These are phyloP conservation scores for Smithornis capensis DNA, from an alignment of 2,113 vertebrate species.

Conservation along the genomic window DNA sequence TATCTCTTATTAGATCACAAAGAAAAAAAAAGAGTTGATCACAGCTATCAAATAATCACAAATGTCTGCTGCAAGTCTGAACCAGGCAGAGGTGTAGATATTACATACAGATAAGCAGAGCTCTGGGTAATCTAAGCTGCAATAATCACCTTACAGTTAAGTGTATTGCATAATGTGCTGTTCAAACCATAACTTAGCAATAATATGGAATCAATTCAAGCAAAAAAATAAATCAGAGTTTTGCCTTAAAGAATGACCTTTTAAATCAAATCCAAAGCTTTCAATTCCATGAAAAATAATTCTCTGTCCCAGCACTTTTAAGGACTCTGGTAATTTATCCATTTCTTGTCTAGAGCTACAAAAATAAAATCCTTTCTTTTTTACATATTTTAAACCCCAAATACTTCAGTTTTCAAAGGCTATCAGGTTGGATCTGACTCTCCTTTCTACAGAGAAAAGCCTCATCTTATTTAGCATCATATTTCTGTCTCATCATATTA, in stretches of 20 bases:
- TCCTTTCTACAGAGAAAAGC: neutral
- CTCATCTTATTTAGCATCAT: neutral
- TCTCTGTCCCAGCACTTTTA: neutral
- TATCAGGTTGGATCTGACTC: neutral
- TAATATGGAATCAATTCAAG: neutral
- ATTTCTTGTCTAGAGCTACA: neutral
- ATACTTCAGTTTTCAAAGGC: neutral
- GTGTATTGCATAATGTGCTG: neutral
- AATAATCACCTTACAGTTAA: neutral
- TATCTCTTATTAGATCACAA: neutral
- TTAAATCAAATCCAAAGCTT: neutral
- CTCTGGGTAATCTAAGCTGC: neutral
- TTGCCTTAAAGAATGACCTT: neutral
- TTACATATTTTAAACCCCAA: neutral
- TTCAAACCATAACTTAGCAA: neutral
- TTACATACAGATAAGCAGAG: neutral
- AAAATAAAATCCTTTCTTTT: neutral
- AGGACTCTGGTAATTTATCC: neutral
- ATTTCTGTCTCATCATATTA: neutral
- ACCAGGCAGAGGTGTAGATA: neutral
- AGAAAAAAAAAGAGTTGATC: neutral
- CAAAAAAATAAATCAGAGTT: neutral
- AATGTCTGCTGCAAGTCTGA: neutral
- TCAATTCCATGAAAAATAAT: neutral
- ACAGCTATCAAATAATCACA: neutral